Conservation (phyloP, 2,797 vertebrate genomes). For the Pseudochirops corinnae region DNA sequence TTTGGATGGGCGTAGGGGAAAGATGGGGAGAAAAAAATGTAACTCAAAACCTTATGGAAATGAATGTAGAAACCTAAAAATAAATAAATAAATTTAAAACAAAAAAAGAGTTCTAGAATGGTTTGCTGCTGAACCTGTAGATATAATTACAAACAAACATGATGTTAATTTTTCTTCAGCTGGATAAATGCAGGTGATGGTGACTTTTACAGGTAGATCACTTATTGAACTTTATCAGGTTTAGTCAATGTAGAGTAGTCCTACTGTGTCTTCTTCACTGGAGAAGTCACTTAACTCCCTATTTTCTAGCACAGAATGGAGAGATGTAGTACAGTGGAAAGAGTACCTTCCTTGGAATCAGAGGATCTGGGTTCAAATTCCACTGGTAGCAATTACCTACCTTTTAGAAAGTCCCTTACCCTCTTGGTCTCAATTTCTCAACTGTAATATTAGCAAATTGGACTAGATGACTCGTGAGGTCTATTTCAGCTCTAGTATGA, state of each 20-base stretch:
- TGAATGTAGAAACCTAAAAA: too few relatives aligned
- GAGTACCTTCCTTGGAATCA: background rate
- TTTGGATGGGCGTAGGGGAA: too few relatives aligned
- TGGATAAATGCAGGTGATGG: background rate
- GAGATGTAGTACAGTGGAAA: background rate
- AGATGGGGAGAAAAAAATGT: too few relatives aligned
- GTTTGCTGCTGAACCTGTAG: background rate
- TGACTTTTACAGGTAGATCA: background rate
- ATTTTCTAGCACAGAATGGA: background rate
- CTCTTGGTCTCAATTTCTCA: background rate
- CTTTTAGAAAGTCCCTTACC: background rate
- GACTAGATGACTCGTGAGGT: background rate
- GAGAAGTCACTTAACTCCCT: background rate
- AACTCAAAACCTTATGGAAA: too few relatives aligned
- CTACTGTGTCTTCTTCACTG: background rate
- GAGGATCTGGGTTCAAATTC: background rate
- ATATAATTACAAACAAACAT: background rate
- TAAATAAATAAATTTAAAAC: too few relatives aligned
- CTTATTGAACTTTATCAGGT: background rate
- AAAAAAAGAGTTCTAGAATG: too few relatives aligned
- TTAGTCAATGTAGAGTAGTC: background rate
- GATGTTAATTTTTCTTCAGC: background rate
- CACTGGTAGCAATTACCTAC: background rate
- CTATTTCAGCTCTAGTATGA: background rate
- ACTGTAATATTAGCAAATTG: background rate